These are phyloP conservation scores for Sialia sialis DNA, from an alignment of 2,113 vertebrate genomes.

Conservation along the genomic window DNA sequence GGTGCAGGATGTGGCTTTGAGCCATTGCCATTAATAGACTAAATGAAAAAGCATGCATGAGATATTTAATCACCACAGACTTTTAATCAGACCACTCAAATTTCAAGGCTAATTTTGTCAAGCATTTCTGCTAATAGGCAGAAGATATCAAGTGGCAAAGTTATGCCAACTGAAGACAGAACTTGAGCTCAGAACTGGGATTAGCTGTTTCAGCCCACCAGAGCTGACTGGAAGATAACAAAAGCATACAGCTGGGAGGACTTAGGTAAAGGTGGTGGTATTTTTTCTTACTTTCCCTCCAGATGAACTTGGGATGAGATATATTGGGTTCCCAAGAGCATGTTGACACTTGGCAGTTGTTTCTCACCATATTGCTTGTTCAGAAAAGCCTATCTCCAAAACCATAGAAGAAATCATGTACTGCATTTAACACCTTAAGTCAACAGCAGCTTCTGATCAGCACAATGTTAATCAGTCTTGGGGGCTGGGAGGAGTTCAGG, in stretches of 20 bases:
- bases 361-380: background rate
- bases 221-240: background rate
- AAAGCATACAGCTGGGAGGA: background rate
- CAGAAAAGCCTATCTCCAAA: background rate
- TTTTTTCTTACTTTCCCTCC: background rate
- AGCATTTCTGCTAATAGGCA: background rate
- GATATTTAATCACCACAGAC: background rate
- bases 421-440: background rate
- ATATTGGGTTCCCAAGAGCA: background rate
- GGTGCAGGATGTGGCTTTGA: constrained; percentile 31
- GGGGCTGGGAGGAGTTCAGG: background rate
- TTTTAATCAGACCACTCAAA: background rate
- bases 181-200: background rate
- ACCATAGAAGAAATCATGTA: background rate
- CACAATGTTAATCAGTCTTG: fast-evolving
- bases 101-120: background rate
- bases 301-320: background rate
- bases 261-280: too few species aligned
- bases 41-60: background rate
- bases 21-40: background rate
- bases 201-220: background rate
- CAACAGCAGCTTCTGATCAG: background rate
- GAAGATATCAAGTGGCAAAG: background rate
- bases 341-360: background rate
- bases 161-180: background rate